A percentile compares a stretch with the other conserved stretches of the same genome.
Conservation (phyloP, 1,140 invertebrate species). For the Cotesia glomerata region DNA sequence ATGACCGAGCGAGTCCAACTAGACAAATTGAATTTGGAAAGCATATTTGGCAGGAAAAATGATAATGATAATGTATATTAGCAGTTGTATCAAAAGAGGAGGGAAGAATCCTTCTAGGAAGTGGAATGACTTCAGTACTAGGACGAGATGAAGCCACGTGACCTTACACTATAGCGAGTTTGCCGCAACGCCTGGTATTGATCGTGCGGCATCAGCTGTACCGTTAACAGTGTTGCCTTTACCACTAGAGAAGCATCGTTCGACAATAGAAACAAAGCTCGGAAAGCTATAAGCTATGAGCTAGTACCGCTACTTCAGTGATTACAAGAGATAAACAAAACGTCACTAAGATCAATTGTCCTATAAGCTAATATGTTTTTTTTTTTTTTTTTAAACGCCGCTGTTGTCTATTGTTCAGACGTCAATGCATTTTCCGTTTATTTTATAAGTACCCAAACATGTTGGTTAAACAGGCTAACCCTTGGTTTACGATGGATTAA, state of each 20-base stretch:
- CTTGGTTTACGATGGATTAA: background rate
- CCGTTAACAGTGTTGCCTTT: constrained; percentile 47
- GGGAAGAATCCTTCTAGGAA: constrained; percentile 13
- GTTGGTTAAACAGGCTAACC: no score
- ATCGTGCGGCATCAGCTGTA: constrained; percentile 55
- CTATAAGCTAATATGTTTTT: background rate
- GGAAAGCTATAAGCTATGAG: background rate
- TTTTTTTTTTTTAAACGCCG: no score
- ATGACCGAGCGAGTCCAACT: no score
- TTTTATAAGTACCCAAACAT: no score
- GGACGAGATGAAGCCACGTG: constrained; percentile 42
- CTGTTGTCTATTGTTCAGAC: no score
- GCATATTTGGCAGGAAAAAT: background rate
- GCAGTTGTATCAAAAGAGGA: background rate
- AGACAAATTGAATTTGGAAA: no score
- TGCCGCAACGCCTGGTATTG: constrained; percentile 57
- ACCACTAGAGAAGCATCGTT: constrained; percentile 29
- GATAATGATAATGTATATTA: background rate
- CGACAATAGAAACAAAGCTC: constrained; percentile 11
- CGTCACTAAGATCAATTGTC: background rate
- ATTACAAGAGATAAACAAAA: background rate
- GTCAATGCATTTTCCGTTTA: background rate
- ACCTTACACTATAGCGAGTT: constrained; percentile 45
- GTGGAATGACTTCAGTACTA: constrained; percentile 7
- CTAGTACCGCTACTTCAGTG: no score